A percentile compares a stretch with the other conserved stretches of the same genome.
phyloP scores from a whole-genome alignment of 2,888 invertebrate genomes.

The Caenorhabditis virilis region DNA sequence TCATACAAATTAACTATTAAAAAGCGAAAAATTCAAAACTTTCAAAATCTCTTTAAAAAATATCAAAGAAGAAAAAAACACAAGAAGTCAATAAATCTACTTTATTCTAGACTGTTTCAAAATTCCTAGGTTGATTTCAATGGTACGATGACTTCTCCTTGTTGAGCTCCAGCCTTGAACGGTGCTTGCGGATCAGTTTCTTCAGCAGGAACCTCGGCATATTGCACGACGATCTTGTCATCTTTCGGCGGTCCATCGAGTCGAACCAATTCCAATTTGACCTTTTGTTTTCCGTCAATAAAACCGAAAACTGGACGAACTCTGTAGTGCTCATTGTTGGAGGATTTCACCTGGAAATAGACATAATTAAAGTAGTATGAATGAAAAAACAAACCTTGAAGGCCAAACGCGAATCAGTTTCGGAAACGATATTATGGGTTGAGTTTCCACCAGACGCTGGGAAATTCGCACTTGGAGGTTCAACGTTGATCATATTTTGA shows the following conservation, averaged over 20 bases:
- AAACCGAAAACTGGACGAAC: slow-evolving; percentile 59
- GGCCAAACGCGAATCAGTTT: neutral
- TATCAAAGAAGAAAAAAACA: too few relatives aligned
- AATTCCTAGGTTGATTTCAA: slow-evolving; percentile 38
- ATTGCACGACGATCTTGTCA: slow-evolving; percentile 51
- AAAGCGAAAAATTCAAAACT: too few relatives aligned
- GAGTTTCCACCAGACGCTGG: too few relatives aligned
- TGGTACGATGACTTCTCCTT: slow-evolving; percentile 47
- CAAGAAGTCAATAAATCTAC: too few relatives aligned
- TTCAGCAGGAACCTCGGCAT: slow-evolving; percentile 49
- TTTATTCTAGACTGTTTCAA: too few relatives aligned
- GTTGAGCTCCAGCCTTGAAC: slow-evolving; percentile 52
- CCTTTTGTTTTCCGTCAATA: slow-evolving; percentile 39
- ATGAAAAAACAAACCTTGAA: neutral
- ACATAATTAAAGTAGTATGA: slow-evolving; percentile 12
- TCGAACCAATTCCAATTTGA: slow-evolving; percentile 45
- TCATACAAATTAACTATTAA: too few relatives aligned
- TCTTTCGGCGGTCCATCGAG: slow-evolving; percentile 43
- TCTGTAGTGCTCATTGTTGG: too few relatives aligned
- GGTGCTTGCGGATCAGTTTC: too few relatives aligned
- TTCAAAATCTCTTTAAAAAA: too few relatives aligned
- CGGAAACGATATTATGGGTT: too few relatives aligned
- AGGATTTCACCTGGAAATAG: slow-evolving; percentile 11
- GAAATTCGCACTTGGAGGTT: slow-evolving; percentile 4
- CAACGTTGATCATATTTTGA: slow-evolving; percentile 9